Conservation (phyloP, 1,140 invertebrate genomes). For the Pantala flavescens region DNA sequence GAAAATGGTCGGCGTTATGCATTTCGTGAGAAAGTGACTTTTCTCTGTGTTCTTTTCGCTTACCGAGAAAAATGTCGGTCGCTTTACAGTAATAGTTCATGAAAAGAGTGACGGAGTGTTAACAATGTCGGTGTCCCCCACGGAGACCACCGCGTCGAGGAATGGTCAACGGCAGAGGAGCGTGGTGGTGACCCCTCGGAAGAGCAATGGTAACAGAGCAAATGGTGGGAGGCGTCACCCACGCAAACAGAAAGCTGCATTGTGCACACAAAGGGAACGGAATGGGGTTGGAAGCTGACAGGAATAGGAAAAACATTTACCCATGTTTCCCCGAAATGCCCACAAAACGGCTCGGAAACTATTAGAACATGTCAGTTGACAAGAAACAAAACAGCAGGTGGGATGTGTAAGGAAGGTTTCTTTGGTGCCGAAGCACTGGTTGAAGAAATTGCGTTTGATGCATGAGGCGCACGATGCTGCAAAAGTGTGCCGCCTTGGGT, state of each 20-base stretch:
- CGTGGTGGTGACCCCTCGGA: background rate
- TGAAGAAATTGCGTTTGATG: no score
- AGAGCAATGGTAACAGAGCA: background rate
- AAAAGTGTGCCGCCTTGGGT: no score
- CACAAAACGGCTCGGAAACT: background rate
- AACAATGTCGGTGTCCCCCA: background rate
- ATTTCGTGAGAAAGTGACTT: no score
- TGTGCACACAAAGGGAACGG: background rate
- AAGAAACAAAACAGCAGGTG: slow-evolving; percentile 1
- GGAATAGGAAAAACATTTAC: background rate
- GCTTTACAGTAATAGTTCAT: background rate
- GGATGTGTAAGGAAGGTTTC: background rate
- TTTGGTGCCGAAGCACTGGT: no score
- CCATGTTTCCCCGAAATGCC: background rate
- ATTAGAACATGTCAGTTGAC: background rate
- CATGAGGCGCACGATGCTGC: no score
- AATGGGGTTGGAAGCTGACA: background rate
- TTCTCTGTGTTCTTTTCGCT: no score
- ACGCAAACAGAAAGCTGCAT: background rate
- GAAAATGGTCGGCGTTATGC: no score
- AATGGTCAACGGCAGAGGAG: no score
- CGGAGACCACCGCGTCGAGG: no score
- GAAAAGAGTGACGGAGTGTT: background rate
- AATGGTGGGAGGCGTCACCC: background rate
- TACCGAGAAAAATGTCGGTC: background rate